These are phyloP conservation scores for Drosophila triauraria DNA, from an alignment of 1,140 invertebrate genomes.

Conservation along the genomic window DNA sequence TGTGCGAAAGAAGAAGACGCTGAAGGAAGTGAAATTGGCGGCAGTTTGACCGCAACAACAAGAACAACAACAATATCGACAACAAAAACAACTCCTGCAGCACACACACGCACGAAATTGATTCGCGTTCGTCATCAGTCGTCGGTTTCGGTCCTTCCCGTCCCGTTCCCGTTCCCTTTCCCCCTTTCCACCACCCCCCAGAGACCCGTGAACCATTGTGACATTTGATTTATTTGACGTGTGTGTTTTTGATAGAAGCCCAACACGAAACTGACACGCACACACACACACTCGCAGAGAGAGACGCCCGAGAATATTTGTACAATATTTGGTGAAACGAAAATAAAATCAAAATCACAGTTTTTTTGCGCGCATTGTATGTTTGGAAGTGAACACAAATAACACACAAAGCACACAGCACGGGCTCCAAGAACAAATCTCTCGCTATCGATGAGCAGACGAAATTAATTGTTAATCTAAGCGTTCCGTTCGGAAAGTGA, in stretches of 20 bases:
- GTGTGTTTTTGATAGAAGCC: constrained; percentile 85
- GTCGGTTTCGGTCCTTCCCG: constrained; percentile 19
- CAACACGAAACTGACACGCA: constrained; percentile 80
- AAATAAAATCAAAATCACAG: constrained; percentile 63
- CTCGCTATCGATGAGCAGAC: constrained; percentile 54
- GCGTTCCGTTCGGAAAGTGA: constrained; percentile 17
- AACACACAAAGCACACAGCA: constrained; percentile 3
- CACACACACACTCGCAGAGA: constrained; percentile 52
- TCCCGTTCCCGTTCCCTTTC: background rate
- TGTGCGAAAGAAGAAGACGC: constrained; percentile 28
- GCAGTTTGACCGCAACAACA: constrained; percentile 76
- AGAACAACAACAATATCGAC: constrained; percentile 8
- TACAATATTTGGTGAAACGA: constrained; percentile 57
- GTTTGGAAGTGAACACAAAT: constrained; percentile 40
- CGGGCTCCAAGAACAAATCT: constrained; percentile 7
- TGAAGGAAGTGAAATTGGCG: constrained; percentile 75
- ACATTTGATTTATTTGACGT: constrained; percentile 85
- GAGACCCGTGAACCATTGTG: constrained; percentile 65
- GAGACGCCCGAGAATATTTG: constrained; percentile 52
- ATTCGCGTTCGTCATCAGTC: constrained; percentile 70
- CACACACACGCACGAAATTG: constrained; percentile 36
- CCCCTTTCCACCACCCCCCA: background rate
- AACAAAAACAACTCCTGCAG: constrained; percentile 46
- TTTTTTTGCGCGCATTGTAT: constrained; percentile 42
- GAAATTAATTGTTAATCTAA: constrained; percentile 51